phyloP scores from a whole-genome alignment of 2,113 vertebrate species.

The Xiphophorus hellerii region DNA sequence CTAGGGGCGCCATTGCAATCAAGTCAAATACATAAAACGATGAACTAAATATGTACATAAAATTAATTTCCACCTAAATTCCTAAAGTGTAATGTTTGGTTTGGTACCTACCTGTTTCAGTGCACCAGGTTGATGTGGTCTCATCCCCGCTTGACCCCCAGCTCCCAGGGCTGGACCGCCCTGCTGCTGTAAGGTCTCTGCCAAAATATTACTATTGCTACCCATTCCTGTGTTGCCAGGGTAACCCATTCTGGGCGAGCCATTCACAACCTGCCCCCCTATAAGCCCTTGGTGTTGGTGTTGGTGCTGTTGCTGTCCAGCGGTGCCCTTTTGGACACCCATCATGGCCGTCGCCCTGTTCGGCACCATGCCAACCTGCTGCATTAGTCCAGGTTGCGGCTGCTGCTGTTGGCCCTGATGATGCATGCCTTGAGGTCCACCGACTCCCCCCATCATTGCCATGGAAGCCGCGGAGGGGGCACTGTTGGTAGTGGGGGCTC shows the following conservation, averaged over 20 bases:
- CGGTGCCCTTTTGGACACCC: slow-evolving; percentile 74
- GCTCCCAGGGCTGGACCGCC: slow-evolving; percentile 80
- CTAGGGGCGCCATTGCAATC: not conserved
- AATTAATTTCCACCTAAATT: not conserved
- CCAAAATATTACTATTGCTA: slow-evolving; percentile 85
- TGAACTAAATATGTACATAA: not conserved
- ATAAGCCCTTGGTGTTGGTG: slow-evolving; percentile 79
- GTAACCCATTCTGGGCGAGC: slow-evolving; percentile 92
- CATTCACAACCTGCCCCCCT: slow-evolving; percentile 91
- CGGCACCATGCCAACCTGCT: slow-evolving; percentile 76
- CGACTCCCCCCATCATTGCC: slow-evolving; percentile 73
- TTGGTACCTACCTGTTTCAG: slow-evolving; percentile 85
- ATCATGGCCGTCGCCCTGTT: slow-evolving; percentile 77
- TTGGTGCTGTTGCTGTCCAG: slow-evolving; percentile 75
- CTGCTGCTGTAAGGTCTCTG: slow-evolving; percentile 90
- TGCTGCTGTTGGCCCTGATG: slow-evolving; percentile 70
- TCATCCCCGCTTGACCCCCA: slow-evolving; percentile 85
- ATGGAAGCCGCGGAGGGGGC: slow-evolving; percentile 65
- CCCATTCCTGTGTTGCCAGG: slow-evolving; percentile 84
- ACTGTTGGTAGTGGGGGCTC: slow-evolving; percentile 76
- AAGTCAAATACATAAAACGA: not conserved
- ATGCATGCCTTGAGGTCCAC: slow-evolving; percentile 70
- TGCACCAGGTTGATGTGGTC: slow-evolving; percentile 89
- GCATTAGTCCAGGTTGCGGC: slow-evolving; percentile 84
- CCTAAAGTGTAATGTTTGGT: not conserved